Evolutionary conservation across 2,888 invertebrate species (phyloP).

Genomic region (Branchipolynoe longqiensis): DNA sequence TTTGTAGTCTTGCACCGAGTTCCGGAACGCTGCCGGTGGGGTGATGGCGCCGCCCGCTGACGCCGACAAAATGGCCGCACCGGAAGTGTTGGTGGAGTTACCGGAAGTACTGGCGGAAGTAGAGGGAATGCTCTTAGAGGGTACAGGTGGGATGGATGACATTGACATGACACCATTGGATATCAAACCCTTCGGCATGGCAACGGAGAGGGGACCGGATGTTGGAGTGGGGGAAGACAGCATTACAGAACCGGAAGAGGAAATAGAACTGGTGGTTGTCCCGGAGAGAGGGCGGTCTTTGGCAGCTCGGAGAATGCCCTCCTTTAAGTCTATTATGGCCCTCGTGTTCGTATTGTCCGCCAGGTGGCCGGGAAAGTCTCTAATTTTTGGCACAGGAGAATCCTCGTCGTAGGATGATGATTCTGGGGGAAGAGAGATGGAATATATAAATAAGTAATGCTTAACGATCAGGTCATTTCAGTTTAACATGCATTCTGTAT

Average conservation of each 20-base stretch:
- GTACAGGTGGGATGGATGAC: too few species aligned
- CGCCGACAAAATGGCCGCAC: background rate
- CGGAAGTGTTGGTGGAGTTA: background rate
- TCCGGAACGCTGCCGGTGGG: constrained; percentile 25
- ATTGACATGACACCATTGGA: too few species aligned
- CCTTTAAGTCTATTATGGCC: constrained; percentile 14
- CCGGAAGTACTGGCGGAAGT: background rate
- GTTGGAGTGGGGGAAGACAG: background rate
- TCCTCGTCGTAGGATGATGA: constrained; percentile 19
- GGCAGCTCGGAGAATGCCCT: background rate
- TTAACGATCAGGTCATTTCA: too few species aligned
- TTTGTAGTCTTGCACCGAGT: constrained; percentile 13
- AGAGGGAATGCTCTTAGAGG: too few species aligned
- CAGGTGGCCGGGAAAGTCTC: background rate
- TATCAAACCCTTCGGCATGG: too few species aligned
- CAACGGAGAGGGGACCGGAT: background rate
- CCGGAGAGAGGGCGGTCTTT: constrained; percentile 9
- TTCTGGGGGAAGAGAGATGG: background rate
- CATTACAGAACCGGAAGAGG: background rate
- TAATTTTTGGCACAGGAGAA: constrained; percentile 14
- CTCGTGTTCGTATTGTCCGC: background rate
- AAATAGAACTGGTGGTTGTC: background rate
- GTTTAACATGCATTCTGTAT: too few species aligned
- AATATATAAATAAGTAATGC: background rate
- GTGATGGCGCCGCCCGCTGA: background rate